phyloP scores from a whole-genome alignment of 2,888 invertebrate genomes.

The Metalampra italica region DNA sequence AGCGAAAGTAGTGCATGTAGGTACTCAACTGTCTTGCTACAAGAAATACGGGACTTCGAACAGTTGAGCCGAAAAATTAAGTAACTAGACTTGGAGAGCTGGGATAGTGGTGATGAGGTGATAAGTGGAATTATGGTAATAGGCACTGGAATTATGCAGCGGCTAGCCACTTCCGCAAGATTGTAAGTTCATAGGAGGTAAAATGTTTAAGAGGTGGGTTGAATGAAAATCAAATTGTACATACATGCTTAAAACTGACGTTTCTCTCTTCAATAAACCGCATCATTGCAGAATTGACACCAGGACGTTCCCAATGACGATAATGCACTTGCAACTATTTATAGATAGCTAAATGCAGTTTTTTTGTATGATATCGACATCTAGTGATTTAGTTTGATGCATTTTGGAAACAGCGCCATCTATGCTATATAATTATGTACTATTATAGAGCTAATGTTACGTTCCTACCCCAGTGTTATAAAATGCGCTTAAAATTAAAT shows the following conservation, averaged over 20 bases:
- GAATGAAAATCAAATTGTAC: slow-evolving; percentile 9
- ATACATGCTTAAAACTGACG: slow-evolving; percentile 30
- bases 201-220: too few species aligned
- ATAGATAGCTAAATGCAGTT: slow-evolving; percentile 11
- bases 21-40: too few species aligned
- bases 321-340: slow-evolving; percentile 13
- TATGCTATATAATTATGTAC: slow-evolving; percentile 6
- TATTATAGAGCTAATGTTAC: neutral
- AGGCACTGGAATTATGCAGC: too few species aligned
- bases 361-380: neutral
- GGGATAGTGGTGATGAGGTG: too few species aligned
- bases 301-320: neutral
- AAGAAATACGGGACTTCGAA: too few species aligned
- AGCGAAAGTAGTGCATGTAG: too few species aligned
- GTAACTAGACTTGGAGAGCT: too few species aligned
- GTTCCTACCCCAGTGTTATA: neutral
- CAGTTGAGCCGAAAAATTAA: too few species aligned
- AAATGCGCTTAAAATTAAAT: neutral
- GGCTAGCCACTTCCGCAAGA: too few species aligned
- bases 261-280: slow-evolving; percentile 28
- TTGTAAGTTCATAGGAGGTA: too few species aligned
- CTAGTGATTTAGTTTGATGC: slow-evolving; percentile 1
- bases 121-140: too few species aligned
- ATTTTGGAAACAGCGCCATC: slow-evolving; percentile 15
- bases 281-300: slow-evolving; percentile 12